Evolutionary conservation across 2,888 invertebrate species (phyloP).

Genomic region (Papilio protenor): DNA sequence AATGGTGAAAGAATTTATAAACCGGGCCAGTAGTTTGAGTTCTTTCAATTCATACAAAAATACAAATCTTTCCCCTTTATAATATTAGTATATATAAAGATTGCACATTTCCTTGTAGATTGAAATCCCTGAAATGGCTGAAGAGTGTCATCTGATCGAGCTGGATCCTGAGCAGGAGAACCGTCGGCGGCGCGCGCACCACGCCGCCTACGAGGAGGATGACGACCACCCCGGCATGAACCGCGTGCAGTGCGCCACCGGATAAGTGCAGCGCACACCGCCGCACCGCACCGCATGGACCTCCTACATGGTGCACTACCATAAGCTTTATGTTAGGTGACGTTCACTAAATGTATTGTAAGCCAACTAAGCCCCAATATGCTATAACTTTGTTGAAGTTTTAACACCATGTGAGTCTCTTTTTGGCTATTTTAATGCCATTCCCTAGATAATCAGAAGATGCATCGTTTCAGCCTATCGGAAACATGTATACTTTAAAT

Average conservation of each 20-base stretch:
- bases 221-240: slow-evolving; percentile 88
- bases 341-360: not conserved
- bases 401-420: no score
- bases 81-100: not conserved
- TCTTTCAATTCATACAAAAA: no score
- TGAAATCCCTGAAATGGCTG: slow-evolving; percentile 89
- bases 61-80: no score
- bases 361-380: not conserved
- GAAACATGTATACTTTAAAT: no score
- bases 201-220: slow-evolving; percentile 90
- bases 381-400: not conserved
- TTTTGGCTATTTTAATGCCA: no score
- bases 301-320: slow-evolving; percentile 34
- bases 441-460: no score
- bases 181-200: slow-evolving; percentile 87
- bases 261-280: slow-evolving; percentile 71
- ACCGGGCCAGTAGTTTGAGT: no score
- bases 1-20: no score
- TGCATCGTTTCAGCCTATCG: no score
- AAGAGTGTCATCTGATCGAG: slow-evolving; percentile 89
- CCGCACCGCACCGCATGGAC: slow-evolving; percentile 42
- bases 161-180: slow-evolving; percentile 91
- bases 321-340: not conserved
- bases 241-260: slow-evolving; percentile 91
- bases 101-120: slow-evolving; percentile 56